Evolutionary conservation across 1,140 invertebrate species (phyloP).

Genomic region (Brachionus koreanus): DNA sequence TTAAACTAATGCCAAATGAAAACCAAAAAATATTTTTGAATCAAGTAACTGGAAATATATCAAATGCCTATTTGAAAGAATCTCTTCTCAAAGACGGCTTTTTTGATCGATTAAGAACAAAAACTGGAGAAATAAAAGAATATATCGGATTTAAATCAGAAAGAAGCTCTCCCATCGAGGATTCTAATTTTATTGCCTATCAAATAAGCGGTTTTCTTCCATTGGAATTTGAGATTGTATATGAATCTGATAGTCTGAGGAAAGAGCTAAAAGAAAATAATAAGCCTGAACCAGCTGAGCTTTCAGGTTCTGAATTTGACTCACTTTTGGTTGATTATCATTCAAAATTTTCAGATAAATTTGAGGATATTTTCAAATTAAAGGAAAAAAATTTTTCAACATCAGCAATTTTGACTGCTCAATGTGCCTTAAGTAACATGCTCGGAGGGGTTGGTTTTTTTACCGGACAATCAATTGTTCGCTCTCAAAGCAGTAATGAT

Average conservation of each 20-base stretch:
- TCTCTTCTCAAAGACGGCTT: not conserved
- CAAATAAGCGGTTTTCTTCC: slow-evolving; percentile 38
- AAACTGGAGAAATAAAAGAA: slow-evolving; percentile 5
- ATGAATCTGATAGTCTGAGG: slow-evolving; percentile 36
- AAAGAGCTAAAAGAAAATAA: not conserved
- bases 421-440: slow-evolving; percentile 75
- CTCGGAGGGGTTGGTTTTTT: slow-evolving; percentile 94
- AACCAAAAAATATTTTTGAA: slow-evolving; percentile 61
- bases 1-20: slow-evolving; percentile 50
- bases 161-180: not conserved
- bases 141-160: slow-evolving; percentile 21
- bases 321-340: slow-evolving; percentile 19
- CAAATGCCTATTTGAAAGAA: slow-evolving; percentile 29
- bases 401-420: not conserved
- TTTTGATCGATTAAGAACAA: slow-evolving; percentile 5
- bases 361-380: slow-evolving; percentile 58
- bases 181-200: slow-evolving; percentile 38
- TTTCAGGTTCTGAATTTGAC: slow-evolving; percentile 19
- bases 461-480: slow-evolving; percentile 82
- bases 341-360: slow-evolving; percentile 56
- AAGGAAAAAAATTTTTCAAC: slow-evolving; percentile 60
- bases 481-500: slow-evolving; percentile 66
- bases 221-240: slow-evolving; percentile 40
- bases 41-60: slow-evolving; percentile 35
- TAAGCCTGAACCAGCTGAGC: not conserved